phyloP scores from a whole-genome alignment of 2,888 invertebrate genomes.

The Pristionchus mayeri region DNA sequence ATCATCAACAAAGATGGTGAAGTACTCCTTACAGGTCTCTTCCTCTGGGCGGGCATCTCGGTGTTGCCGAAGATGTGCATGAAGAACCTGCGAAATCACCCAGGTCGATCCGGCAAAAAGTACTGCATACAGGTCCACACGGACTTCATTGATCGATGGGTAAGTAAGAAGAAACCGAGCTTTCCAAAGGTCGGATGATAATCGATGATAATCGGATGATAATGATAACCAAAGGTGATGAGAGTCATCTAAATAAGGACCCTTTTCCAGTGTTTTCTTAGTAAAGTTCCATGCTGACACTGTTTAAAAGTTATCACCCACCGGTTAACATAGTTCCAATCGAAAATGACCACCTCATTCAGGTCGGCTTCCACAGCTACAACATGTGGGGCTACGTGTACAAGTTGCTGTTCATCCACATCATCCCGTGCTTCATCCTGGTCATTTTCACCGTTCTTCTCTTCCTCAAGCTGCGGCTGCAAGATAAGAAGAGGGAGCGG shows the following conservation, averaged over 20 bases:
- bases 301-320: too few relatives aligned
- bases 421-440: slow-evolving; percentile 58
- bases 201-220: too few relatives aligned
- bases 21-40: neutral
- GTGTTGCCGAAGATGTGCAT: neutral
- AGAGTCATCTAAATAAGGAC: too few relatives aligned
- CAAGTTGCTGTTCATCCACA: slow-evolving; percentile 86
- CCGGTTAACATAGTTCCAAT: neutral
- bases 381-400: slow-evolving; percentile 84
- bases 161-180: too few relatives aligned
- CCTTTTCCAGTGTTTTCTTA: too few relatives aligned
- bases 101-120: neutral
- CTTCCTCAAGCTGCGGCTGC: slow-evolving; percentile 52
- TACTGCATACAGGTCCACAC: neutral
- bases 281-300: too few relatives aligned
- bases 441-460: slow-evolving; percentile 55
- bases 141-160: neutral
- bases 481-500: slow-evolving; percentile 52
- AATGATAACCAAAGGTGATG: too few relatives aligned
- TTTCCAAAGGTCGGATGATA: too few relatives aligned
- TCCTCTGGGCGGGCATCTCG: neutral
- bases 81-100: neutral
- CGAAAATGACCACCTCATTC: neutral
- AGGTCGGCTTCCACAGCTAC: slow-evolving; percentile 82
- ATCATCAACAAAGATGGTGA: neutral